Percentiles rank a stretch among this genome's conserved stretches.
These are phyloP conservation scores for Podarcis raffonei DNA, from an alignment of 2,113 vertebrate genomes.

Conservation along the genomic window DNA sequence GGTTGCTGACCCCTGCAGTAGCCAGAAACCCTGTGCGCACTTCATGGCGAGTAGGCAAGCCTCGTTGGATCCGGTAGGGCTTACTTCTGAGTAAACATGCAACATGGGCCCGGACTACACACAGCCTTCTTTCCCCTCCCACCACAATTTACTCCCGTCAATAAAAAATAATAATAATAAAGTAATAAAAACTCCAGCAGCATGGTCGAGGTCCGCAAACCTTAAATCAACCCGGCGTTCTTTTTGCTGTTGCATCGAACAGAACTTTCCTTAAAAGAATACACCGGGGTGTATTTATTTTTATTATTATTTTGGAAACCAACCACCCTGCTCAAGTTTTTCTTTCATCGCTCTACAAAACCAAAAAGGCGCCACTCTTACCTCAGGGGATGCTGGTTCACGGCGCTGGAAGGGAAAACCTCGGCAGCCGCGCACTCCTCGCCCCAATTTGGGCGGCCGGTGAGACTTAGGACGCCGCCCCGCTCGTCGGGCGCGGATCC, in stretches of 20 bases:
- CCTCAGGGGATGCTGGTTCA: background rate
- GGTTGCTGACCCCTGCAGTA: no score
- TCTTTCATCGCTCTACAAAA: background rate
- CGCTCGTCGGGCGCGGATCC: background rate
- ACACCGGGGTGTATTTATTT: no score
- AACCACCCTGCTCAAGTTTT: background rate
- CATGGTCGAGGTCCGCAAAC: no score
- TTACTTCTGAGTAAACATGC: background rate
- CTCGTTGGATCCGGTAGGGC: no score
- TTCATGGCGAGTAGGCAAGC: background rate
- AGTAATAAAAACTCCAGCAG: no score
- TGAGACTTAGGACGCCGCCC: no score
- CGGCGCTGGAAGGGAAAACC: background rate
- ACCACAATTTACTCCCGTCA: background rate
- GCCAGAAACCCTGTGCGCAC: no score
- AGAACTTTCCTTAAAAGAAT: background rate
- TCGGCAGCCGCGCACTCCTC: no score
- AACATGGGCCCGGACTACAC: no score
- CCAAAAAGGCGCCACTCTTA: background rate
- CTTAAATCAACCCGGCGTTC: background rate
- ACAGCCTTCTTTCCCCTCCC: no score
- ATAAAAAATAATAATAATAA: no score
- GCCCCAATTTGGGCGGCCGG: background rate
- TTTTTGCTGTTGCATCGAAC: background rate
- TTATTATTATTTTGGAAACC: background rate